Base-by-base conservation (phyloP, 1,140 invertebrate genomes). In the Saxidomus purpurata region DNA sequence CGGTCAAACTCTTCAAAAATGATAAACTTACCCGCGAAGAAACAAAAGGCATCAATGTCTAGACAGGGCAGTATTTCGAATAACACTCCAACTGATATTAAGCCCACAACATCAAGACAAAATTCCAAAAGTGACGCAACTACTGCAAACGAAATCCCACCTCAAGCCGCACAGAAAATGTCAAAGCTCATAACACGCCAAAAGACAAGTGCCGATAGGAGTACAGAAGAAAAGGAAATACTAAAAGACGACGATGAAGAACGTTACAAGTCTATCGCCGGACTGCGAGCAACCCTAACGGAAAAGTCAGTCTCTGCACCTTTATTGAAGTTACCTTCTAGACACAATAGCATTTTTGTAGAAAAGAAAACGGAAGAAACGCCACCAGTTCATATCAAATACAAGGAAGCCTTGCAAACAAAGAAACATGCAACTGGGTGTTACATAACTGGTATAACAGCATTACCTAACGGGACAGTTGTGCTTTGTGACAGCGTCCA, bases 1-100 rank as follows among this genome's bases (percentile, higher is more conserved):
- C 59, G 86, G 34, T 88, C 86, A 36, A 81, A 81, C 47, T 88
- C 86, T 49, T 80, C 86, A 1, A 88, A 88, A 28, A 19, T 88
- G 28, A 88, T 88, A 31, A 3, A 76, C 11, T 36, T 86, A 22
- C 52, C 25, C 28, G 22, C 17, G 17, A 82, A 43, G 36, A 82
- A 63, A 15, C 52, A 43, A 28, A 38, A 2, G 1, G 6, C 52
- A 22, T 17, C 31, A 13, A 2, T 52, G 0, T 63, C 80, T 40
- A 59, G 80, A 40, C 40, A 74, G 49, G 25, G 36, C n/a, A 9
- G 55, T 0, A 67, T 13, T 3, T 19, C 15, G 17, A 25, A 55
- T 55, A 52, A 28, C 34, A 34, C 19, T 8, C n/a, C 55, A 1
- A 31, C 52, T 43, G 59, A 19, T 38, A 63, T 52, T 19, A 63